Conservation (phyloP, 1,140 invertebrate genomes). For the Dolichoris vasculosae region DNA sequence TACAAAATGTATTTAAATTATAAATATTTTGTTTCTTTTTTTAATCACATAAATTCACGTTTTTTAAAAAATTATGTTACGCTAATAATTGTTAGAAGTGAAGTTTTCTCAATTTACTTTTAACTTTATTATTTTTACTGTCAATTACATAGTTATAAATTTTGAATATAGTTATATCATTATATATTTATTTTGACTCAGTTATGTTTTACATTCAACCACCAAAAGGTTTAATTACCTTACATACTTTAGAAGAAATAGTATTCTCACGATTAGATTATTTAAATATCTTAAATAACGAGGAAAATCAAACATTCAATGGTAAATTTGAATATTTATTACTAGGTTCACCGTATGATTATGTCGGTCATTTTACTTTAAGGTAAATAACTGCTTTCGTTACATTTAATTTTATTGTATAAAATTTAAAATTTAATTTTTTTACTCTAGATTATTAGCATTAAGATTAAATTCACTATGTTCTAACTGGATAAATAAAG, state of each 20-base stretch:
- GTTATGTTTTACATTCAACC: constrained; percentile 70
- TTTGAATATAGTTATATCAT: neutral
- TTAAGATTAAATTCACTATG: constrained; percentile 61
- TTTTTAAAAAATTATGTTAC: too few relatives aligned
- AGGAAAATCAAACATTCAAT: constrained; percentile 59
- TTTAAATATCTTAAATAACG: constrained; percentile 61
- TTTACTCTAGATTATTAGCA: constrained; percentile 63
- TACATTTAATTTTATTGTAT: constrained; percentile 56
- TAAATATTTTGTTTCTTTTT: too few relatives aligned
- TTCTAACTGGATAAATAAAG: constrained; percentile 65
- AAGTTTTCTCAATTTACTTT: too few relatives aligned
- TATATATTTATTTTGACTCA: neutral
- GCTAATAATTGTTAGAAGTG: too few relatives aligned
- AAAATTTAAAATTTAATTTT: constrained; percentile 35
- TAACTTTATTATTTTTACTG: too few relatives aligned
- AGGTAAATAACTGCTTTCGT: constrained; percentile 69
- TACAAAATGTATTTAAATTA: too few relatives aligned
- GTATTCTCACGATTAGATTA: constrained; percentile 67
- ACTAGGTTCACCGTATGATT: constrained; percentile 77
- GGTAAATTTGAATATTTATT: constrained; percentile 75
- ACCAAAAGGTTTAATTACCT: constrained; percentile 61
- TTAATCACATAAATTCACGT: too few relatives aligned
- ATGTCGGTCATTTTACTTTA: constrained; percentile 77
- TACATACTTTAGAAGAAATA: constrained; percentile 68
- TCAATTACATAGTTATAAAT: neutral